A percentile compares a stretch with the other conserved stretches of the same genome.
phyloP scores from a whole-genome alignment of 2,797 vertebrate genomes.

The Intellagama lesueurii region DNA sequence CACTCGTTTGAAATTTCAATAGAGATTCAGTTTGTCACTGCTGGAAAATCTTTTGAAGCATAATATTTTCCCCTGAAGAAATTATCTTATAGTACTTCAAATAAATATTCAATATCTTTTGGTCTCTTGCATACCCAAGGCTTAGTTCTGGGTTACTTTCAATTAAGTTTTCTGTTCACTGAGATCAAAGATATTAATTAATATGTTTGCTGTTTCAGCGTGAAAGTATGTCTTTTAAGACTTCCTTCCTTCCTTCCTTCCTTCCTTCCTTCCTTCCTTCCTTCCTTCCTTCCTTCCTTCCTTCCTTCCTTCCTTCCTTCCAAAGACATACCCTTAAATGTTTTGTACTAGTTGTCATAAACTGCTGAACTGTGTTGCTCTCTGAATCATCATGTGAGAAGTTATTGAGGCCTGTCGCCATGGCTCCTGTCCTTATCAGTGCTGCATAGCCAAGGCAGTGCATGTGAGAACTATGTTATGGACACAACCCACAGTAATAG shows the following conservation, averaged over 20 bases:
- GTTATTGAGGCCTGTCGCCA: no score
- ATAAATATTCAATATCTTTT: conserved; percentile 11
- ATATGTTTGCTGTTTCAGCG: conserved; percentile 2
- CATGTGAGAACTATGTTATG: no score
- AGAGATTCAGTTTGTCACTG: conserved; percentile 12
- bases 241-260: not conserved
- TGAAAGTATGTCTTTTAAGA: not conserved
- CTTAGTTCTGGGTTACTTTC: conserved; percentile 6
- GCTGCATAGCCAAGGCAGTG: no score
- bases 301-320: not conserved
- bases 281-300: not conserved
- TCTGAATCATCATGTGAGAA: not conserved
- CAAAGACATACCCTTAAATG: not conserved
- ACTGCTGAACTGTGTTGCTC: not conserved
- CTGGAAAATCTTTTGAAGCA: conserved; percentile 23
- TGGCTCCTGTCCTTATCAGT: no score
- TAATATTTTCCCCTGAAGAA: conserved; percentile 5
- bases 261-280: not conserved
- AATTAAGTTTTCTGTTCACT: not conserved
- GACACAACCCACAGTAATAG: no score
- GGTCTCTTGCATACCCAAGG: not conserved
- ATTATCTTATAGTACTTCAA: conserved; percentile 2
- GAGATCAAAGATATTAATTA: conserved; percentile 14
- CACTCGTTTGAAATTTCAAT: not conserved
- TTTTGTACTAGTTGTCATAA: not conserved